phyloP scores from a whole-genome alignment of 2,888 invertebrate species.

The Malachius bipustulatus region DNA sequence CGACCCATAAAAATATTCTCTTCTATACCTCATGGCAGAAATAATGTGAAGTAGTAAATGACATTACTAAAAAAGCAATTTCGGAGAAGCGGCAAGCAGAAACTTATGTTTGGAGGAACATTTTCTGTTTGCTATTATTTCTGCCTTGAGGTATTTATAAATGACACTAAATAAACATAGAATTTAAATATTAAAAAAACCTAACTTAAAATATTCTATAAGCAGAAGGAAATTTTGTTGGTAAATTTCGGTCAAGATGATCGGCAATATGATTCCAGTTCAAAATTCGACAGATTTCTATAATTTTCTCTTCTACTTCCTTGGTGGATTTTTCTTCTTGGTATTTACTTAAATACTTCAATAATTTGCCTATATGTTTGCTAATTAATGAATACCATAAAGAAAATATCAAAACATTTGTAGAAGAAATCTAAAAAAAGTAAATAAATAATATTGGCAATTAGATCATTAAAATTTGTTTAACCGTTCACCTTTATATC shows the following conservation, averaged over 20 bases:
- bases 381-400: conserved; percentile 72
- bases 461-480: conserved; percentile 1
- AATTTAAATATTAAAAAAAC: too few species aligned
- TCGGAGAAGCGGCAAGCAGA: too few species aligned
- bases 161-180: too few species aligned
- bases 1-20: too few species aligned
- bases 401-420: conserved; percentile 55
- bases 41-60: too few species aligned
- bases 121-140: too few species aligned
- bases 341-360: conserved; percentile 62
- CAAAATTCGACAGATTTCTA: conserved; percentile 51
- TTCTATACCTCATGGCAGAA: too few species aligned
- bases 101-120: too few species aligned
- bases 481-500: conserved; percentile 55
- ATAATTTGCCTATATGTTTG: conserved; percentile 68
- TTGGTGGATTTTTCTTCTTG: conserved; percentile 70
- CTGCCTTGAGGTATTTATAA: too few species aligned
- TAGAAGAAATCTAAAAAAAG: conserved; percentile 11
- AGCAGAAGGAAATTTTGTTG: conserved; percentile 54
- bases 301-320: conserved; percentile 57
- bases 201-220: conserved; percentile 59
- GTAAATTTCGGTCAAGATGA: conserved; percentile 44
- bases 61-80: too few species aligned
- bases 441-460: conserved; percentile 8
- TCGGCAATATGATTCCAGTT: conserved; percentile 58